Conservation (phyloP, 2,113 vertebrate genomes). For the Nannospalax galili region DNA sequence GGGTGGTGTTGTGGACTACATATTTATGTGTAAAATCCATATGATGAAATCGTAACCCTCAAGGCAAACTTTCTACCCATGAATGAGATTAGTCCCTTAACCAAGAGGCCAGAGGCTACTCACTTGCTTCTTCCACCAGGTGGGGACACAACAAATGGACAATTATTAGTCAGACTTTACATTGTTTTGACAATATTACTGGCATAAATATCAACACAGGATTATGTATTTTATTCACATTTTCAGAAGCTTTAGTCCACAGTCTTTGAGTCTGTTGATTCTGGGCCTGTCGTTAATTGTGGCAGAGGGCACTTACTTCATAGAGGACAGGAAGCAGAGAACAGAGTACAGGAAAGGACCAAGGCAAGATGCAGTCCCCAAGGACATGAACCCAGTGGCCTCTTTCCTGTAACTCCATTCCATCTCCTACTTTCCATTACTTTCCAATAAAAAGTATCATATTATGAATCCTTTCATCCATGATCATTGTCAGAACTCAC, state of each 20-base stretch:
- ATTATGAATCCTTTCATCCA: background rate
- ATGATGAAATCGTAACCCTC: background rate
- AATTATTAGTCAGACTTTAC: background rate
- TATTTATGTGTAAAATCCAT: background rate
- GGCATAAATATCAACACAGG: background rate
- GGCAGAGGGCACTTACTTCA: background rate
- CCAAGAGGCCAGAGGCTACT: background rate
- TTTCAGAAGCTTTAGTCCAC: background rate
- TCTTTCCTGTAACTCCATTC: too few species aligned
- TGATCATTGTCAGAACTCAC: background rate
- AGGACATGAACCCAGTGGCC: background rate
- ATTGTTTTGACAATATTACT: background rate
- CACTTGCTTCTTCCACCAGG: background rate
- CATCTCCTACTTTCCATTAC: background rate
- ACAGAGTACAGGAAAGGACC: background rate
- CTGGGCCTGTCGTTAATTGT: background rate
- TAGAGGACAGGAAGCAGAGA: background rate
- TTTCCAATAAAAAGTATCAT: background rate
- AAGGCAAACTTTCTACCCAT: background rate
- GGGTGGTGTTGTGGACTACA: background rate
- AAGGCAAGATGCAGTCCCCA: background rate
- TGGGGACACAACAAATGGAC: background rate
- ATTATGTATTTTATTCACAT: background rate
- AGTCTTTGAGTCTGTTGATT: background rate
- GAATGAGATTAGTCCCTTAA: background rate